Conservation (phyloP, 2,797 vertebrate genomes). For the Sternotherus odoratus region DNA sequence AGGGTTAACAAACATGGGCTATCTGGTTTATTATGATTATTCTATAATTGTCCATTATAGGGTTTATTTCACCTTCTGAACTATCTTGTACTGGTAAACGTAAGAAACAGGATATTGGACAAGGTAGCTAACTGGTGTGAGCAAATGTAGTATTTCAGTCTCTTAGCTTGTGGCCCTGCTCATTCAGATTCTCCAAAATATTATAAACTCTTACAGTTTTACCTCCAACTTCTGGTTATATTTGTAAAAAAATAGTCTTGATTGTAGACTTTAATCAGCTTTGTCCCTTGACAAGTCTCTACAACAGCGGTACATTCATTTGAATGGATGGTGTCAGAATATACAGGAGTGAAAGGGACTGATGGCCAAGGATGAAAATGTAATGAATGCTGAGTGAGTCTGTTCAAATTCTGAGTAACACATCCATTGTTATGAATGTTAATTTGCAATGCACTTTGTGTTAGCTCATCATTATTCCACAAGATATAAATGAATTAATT, state of each 20-base stretch:
- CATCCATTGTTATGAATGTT: constrained; percentile 57
- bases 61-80: not conserved
- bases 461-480: constrained; percentile 53
- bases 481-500: constrained; percentile 53
- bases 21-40: not conserved
- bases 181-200: not conserved
- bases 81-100: not conserved
- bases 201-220: not conserved
- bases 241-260: constrained; percentile 20
- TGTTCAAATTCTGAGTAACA: constrained; percentile 54
- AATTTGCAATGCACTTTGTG: not conserved
- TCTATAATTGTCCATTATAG: not conserved
- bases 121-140: rapidly evolving
- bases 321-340: constrained; percentile 39
- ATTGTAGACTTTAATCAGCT: not conserved
- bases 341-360: not conserved
- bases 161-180: not conserved
- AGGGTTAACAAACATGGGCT: not conserved
- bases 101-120: not conserved
- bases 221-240: not conserved
- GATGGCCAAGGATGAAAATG: constrained; percentile 52
- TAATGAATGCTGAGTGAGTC: constrained; percentile 69
- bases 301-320: not conserved
- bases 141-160: not conserved
- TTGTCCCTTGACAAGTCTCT: not conserved